Evolutionary conservation across 2,888 invertebrate genomes (phyloP), one percentile per base, ranked within the genome.

Genomic region (Brachynemurus nebulosus): DNA sequence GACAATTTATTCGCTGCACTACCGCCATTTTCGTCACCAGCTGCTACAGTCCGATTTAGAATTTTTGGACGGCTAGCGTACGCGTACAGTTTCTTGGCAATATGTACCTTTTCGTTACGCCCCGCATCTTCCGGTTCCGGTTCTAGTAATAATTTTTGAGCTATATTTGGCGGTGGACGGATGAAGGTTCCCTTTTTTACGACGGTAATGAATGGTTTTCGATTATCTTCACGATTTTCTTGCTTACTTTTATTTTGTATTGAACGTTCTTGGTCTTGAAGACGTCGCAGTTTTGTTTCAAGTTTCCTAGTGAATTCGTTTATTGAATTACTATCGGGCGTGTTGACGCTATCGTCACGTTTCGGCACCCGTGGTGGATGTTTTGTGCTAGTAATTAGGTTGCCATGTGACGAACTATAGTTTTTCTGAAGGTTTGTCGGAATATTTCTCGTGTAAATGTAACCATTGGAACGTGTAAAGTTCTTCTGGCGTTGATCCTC

Each of bases 111-210:
- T 59, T 56, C 44, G 58, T 46, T 60, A 4, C 18, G 47, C 47
- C 17, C 12, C 14, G 42, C 47, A 18, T 54, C 51, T 9, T 57
- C 55, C 46, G 56, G 58, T 44, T 54, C 50, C 8, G 66, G 52
- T 45, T 68, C 63, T 45, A 80, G 66, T 0, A 79, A 79, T 16
- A 80, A 66, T n/a, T 79, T 65, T 5, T 65, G 62, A 6, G 83
- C 80, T 35, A 79, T 64, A 56, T 77, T 77, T n/a, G 78, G 77
- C 1, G 85, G 82, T 4, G 88, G 86, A 56, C 81, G 76, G 50
- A 86, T 64, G 59, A 86, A 88, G 54, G 78, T 76, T 2, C 88
- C 88, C 42, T 74, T 76, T 53, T 79, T 81, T 35, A 88, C 88
- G 0, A 86, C 86, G 8, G 85, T 86, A 50, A 86, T 77, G 58